These are phyloP conservation scores for Danionella dracula DNA, from an alignment of 2,797 vertebrate genomes.

Conservation along the genomic window DNA sequence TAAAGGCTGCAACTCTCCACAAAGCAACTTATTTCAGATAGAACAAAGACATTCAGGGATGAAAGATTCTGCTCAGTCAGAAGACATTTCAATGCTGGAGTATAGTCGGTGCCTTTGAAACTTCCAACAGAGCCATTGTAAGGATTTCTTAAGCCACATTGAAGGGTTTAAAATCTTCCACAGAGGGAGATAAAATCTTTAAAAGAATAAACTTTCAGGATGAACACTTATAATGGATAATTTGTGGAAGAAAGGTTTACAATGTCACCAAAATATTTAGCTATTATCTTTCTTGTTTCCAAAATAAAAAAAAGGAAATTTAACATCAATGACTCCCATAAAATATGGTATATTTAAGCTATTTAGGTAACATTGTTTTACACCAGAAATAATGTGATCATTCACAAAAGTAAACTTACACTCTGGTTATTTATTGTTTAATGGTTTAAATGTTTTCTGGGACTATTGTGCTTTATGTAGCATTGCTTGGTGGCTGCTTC, in stretches of 20 bases:
- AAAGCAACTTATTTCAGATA: slow-evolving; percentile 41
- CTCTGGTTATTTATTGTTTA: too few relatives aligned
- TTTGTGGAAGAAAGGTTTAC: background rate
- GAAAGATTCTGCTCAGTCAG: slow-evolving; percentile 26
- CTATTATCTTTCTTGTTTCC: too few relatives aligned
- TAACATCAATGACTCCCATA: too few relatives aligned
- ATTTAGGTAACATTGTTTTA: too few relatives aligned
- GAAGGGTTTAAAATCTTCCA: slow-evolving; percentile 22
- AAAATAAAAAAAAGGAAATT: too few relatives aligned
- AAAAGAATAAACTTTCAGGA: slow-evolving; percentile 23
- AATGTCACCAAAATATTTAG: too few relatives aligned
- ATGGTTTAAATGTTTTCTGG: too few relatives aligned
- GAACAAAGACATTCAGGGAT: slow-evolving; percentile 33
- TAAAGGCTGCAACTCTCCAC: background rate
- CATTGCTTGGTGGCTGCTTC: too few relatives aligned
- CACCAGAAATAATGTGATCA: too few relatives aligned
- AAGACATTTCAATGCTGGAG: slow-evolving; percentile 24
- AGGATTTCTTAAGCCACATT: background rate
- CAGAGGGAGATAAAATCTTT: slow-evolving; percentile 25
- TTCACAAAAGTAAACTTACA: too few relatives aligned
- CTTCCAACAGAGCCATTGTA: slow-evolving; percentile 15
- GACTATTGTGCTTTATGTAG: too few relatives aligned
- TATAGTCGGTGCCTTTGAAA: slow-evolving; percentile 28
- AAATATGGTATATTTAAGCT: too few relatives aligned
- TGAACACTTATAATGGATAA: background rate